Conservation (phyloP, 2,888 invertebrate genomes). For the Phymatocera aterrima region DNA sequence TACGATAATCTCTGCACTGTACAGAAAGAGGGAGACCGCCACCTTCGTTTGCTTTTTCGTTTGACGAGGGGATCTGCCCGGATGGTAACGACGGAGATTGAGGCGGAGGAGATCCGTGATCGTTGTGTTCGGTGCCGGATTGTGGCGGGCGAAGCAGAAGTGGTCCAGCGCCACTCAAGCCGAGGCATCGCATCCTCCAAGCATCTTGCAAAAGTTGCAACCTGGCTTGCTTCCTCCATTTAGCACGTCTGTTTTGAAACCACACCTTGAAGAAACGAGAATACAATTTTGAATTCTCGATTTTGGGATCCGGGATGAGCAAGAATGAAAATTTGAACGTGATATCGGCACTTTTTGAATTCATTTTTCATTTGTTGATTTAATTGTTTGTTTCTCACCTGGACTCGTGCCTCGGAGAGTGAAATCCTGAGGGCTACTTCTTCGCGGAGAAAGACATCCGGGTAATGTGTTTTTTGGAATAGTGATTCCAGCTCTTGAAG, state of each 20-base stretch:
- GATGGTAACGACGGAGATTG: conserved; percentile 45
- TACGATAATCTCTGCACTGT: conserved; percentile 67
- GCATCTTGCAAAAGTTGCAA: conserved; percentile 92
- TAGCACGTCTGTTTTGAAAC: conserved; percentile 94
- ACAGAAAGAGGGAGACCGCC: conserved; percentile 55
- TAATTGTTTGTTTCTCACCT: conserved; percentile 80
- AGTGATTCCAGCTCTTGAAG: conserved; percentile 92
- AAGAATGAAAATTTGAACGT: not conserved
- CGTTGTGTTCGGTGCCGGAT: conserved; percentile 60
- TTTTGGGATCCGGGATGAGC: not conserved
- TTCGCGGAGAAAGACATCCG: conserved; percentile 91
- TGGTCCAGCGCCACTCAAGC: conserved; percentile 74
- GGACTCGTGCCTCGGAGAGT: conserved; percentile 94
- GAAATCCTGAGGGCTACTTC: conserved; percentile 94
- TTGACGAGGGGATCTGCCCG: conserved; percentile 47
- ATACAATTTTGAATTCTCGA: not conserved
- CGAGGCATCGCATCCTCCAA: conserved; percentile 93
- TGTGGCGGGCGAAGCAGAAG: conserved; percentile 70
- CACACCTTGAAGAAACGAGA: conserved; percentile 81
- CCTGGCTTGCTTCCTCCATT: conserved; percentile 93
- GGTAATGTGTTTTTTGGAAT: conserved; percentile 96
- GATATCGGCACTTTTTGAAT: not conserved
- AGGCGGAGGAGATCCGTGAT: conserved; percentile 55
- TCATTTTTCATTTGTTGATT: not conserved
- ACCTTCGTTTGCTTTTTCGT: conserved; percentile 59